Evolutionary conservation across 1,140 invertebrate species (phyloP), one percentile per base, ranked within the genome.

Genomic region (Zaprionus ornatus): DNA sequence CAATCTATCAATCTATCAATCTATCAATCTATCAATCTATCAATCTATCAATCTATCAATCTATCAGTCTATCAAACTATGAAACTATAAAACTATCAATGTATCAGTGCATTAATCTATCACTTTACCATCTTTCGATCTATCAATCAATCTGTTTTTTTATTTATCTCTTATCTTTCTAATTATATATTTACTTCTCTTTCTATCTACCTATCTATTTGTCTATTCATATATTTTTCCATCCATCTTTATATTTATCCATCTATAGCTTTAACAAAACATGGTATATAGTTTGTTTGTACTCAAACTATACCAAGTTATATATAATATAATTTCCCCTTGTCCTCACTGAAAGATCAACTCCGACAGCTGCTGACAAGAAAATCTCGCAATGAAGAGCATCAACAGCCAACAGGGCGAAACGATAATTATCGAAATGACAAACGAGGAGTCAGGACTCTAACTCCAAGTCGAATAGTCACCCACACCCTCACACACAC

Each of bases 361-460:
- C 23, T 32, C 23, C 17, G 32, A 52, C 55, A 40, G 23, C 76
- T 52, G 42, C 23, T 62, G 70, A 29, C 57, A 69, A 42, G 52
- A 61, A 73, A 52, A 27, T 25, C 35, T 48, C 42, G 50, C 29
- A 19, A 32, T 29, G 19, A 71, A 32, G 27, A 76, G 79, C 76
- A 80, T 59, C 80, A 66, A 54, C 37, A 21, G 67, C 62, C 55
- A 80, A 78, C 84, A 74, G 40, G 61, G 70, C 70, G 69, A 72
- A 45, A 80, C 63, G 35, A 74, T 54, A 85, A 90, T 90, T 77
- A 82, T 90, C 85, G 79, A 77, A 82, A 84, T 81, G 81, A 76
- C 80, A 86, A 82, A 64, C 54, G 54, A 74, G 75, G 76, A 52
- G 48, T 48, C 42, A 70, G 73, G 80, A 52, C 55, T 55, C 29